Percentiles rank a stretch among this genome's conserved stretches.
These are phyloP conservation scores for Idaea aversata DNA, from an alignment of 2,888 invertebrate genomes.

Conservation along the genomic window DNA sequence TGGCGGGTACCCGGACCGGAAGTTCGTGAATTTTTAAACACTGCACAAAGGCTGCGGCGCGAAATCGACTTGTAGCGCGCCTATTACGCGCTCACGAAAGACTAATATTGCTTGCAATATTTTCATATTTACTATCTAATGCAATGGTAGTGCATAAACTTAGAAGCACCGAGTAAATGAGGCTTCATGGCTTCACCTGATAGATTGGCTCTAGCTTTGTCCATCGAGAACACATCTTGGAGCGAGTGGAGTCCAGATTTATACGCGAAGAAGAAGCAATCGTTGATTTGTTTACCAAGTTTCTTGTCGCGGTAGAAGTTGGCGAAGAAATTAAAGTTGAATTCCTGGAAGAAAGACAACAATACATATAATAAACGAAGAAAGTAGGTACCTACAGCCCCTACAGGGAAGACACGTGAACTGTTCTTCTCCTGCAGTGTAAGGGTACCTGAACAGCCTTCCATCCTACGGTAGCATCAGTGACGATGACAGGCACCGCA, in stretches of 20 bases:
- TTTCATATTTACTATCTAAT: too few species aligned
- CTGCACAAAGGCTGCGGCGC: too few species aligned
- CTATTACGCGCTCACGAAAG: too few species aligned
- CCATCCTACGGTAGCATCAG: slow-evolving; percentile 91
- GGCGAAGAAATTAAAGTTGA: slow-evolving; percentile 92
- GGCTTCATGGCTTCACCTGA: slow-evolving; percentile 36
- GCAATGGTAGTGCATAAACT: too few species aligned
- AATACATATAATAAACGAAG: too few species aligned
- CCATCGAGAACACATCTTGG: slow-evolving; percentile 91
- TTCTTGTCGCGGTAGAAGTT: slow-evolving; percentile 83
- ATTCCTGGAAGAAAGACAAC: slow-evolving; percentile 67
- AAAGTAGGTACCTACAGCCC: too few species aligned
- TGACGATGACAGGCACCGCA: slow-evolving; percentile 90
- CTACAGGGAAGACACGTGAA: slow-evolving; percentile 5
- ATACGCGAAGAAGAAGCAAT: slow-evolving; percentile 97
- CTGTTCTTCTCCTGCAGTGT: too few species aligned
- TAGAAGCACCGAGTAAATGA: too few species aligned
- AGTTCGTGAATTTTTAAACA: too few species aligned
- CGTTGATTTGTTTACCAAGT: slow-evolving; percentile 75
- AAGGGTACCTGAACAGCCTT: slow-evolving; percentile 82
- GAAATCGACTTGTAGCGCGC: too few species aligned
- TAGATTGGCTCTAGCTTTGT: slow-evolving; percentile 83
- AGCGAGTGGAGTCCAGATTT: slow-evolving; percentile 90
- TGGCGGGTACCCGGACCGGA: too few species aligned
- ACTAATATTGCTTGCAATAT: too few species aligned